Base-by-base conservation (phyloP, 2,113 vertebrate genomes). In the Albula goreensis region DNA sequence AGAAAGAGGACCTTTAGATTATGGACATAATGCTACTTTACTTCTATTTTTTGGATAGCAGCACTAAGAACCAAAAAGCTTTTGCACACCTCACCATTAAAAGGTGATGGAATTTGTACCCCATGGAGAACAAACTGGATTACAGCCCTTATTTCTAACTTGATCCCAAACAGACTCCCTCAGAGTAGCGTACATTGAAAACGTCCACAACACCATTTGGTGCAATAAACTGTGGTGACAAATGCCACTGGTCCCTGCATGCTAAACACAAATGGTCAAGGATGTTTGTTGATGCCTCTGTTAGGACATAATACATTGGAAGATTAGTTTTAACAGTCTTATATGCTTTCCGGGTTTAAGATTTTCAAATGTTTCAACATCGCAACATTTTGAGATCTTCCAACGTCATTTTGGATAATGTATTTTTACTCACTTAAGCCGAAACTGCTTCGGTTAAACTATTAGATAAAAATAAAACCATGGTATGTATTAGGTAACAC, bases 151-250 rank as follows among this genome's bases (percentile, higher is more conserved):
- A 53, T 85, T 85, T 10, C 60, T 78, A 86, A 86, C 31, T 78
- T 78, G 83, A 83, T 83, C 50, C 17, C 10, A 51, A 10, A 52
- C 51, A 82, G 50, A 53, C 53, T 63, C 48, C 70, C 31, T 41
- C 48, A 50, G 53, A 49, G 8, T 48, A 86, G 80, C 60, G 41
- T 48, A 70, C 51, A 5, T n/a, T 60, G 56, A 51, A 53, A 49
- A 70, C 51, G 9, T 80, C 78, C 78, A 53, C 78, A 90, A 89
- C 87, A 92, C 95, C 95, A 95, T 95, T 95, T 95, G 95, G 92
- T 82, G 89, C 92, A 91, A 94, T 94, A 93, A 94, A 94, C 92
- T 90, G 48, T 79, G 52, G 92, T 91, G 93, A 93, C 93, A 94
- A 93, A 92, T 90, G 88, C 86, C 87, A 90, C 83, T 19, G 15